Evolutionary conservation across 1,140 invertebrate genomes (phyloP), one percentile per base, ranked within the genome.

Genomic region (Solen grandis): DNA sequence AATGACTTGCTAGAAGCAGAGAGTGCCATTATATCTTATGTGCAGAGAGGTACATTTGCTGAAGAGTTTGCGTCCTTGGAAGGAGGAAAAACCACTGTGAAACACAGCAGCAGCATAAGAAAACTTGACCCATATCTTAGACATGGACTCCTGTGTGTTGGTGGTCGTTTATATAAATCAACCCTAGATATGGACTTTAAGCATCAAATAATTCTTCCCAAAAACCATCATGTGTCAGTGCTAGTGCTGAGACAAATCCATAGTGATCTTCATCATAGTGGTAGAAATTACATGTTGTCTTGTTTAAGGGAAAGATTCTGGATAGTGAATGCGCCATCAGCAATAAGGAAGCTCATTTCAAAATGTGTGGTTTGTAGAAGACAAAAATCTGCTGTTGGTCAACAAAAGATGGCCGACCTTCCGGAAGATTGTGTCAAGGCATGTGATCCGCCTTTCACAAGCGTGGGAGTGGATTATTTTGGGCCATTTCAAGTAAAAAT

Each of bases 401-500:
- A 25, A 8, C 68, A 72, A 35, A 16, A 72, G 31, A 72, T 72
- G 68, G 5, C 5, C 2, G 16, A 19, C 22, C 52, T 72, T n/a
- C 54, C 33, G 36, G 31, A 55, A 25, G 50, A 72, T 19, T 35
- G 54, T 13, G 14, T 72, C 16, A 72, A 46, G 3, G 50, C 68
- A 2, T 46, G 57, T 22, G 38, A 31, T 16, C 50, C 54, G 3
- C 35, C 50, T 5, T 72, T 72, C 22, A 81, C 77, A 0, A 69
- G 36, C 68, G 81, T 76, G n/a, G 86, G 86, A 27, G 52, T 84
- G 27, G 88, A 88, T 27, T 88, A 65, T 72, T 88, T 87, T 74
- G 78, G 86, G 19, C 87, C 87, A 5, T 59, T 88, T 14, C n/a
- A 74, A 13, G 62, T 65, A 13, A 65, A 41, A 33, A 33, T 66